Percentiles rank a stretch among this genome's conserved stretches.
Evolutionary conservation across 2,113 vertebrate species (phyloP).

Genomic region (Heteronetta atricapilla): DNA sequence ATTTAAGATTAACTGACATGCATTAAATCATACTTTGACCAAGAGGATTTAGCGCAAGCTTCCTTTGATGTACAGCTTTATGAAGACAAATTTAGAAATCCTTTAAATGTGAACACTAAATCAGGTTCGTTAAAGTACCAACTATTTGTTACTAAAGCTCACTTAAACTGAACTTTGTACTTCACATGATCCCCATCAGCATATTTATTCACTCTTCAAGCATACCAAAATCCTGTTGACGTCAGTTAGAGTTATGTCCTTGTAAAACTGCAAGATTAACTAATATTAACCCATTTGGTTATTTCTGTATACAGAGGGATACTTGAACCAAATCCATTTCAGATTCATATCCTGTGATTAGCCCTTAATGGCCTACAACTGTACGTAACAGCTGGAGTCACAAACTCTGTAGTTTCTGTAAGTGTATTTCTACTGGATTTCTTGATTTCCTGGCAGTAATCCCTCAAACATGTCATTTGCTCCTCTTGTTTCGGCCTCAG

Average conservation of each 20-base stretch:
- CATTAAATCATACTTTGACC: slow-evolving; percentile 54
- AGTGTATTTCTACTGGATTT: background rate
- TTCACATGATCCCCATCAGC: slow-evolving; percentile 26
- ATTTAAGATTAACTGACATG: slow-evolving; percentile 52
- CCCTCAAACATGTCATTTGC: background rate
- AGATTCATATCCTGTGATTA: slow-evolving; percentile 26
- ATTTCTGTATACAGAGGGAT: background rate
- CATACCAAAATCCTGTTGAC: slow-evolving; percentile 40
- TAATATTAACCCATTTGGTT: slow-evolving; percentile 36
- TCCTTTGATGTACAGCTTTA: slow-evolving; percentile 54
- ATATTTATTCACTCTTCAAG: slow-evolving; percentile 17
- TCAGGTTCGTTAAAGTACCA: background rate
- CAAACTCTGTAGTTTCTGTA: background rate
- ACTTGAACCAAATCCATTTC: slow-evolving; percentile 30
- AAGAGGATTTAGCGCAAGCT: slow-evolving; percentile 49
- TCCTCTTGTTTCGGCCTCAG: background rate
- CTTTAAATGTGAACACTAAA: slow-evolving; percentile 48
- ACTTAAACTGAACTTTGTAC: slow-evolving; percentile 17
- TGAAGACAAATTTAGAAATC: slow-evolving; percentile 42
- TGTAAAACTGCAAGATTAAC: slow-evolving; percentile 43
- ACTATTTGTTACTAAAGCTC: slow-evolving; percentile 32
- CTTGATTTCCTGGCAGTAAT: slow-evolving; percentile 7
- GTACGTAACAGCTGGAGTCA: background rate
- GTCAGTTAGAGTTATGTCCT: background rate
- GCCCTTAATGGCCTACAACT: background rate